Base-by-base conservation (phyloP, 2,113 vertebrate species). In the Rhea pennata region DNA sequence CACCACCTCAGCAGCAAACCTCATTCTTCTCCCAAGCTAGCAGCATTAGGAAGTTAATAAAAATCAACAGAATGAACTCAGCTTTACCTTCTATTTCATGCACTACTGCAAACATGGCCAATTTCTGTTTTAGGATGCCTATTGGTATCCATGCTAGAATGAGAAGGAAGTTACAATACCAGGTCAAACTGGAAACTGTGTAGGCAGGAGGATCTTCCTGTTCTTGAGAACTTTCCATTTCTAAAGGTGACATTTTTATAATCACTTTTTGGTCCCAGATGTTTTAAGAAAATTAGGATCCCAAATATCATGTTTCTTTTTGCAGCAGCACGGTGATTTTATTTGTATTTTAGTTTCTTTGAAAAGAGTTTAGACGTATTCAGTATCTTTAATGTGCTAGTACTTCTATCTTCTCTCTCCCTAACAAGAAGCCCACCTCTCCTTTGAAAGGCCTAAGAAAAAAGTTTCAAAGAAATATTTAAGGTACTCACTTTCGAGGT, bases 1-100 rank as follows among this genome's bases (percentile, higher is more conserved):
- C 17, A 66, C 16, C 46, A 33, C 12, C 20, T 74, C 2, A 1
- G 26, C 5, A 23, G 26, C 40, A 76, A 79, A 58, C 13, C 10
- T 29, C 13, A 51, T 22, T 23, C 36, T 64, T 24, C 36, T 17
- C 7, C 29, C 53, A 70, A 0, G 0, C 19, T 3, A 40, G 56
- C 51, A 81, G 31, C 23, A 33, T 20, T 13, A 15, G 48, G 39
- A 64, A 81, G 51, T 20, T 33, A 33, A 33, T 59, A 29, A 29
- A 54, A 31, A 40, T 11, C 31, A 42, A 13, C 9, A 61, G 36
- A 9, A 50, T 31, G 20, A 31, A 64, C 15, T 70, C 58, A 42
- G 36, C 36, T 36, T 36, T 36, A 36, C 36, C 36, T 44, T n/a
- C 36, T 4, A 80, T 21, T 40, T 78, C 46, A 27, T 36, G 46